Conservation (phyloP, 2,888 invertebrate species). For the Drosophila stalkeri region DNA sequence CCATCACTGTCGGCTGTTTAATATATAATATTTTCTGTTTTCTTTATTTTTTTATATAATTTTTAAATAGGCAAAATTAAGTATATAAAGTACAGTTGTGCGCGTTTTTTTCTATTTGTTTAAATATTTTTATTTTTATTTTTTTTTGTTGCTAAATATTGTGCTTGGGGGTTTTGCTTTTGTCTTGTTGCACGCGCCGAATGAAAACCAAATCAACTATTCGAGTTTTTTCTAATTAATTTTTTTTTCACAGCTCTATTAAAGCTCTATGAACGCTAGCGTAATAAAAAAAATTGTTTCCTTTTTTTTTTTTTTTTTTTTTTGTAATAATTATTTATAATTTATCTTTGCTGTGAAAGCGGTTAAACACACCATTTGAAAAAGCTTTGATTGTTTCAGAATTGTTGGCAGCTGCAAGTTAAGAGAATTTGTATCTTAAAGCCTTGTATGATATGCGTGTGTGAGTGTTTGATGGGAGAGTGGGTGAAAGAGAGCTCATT, state of each 20-base stretch:
- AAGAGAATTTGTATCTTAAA: slow-evolving; percentile 59
- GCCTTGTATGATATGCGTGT: slow-evolving; percentile 57
- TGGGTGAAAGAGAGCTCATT: slow-evolving; percentile 50
- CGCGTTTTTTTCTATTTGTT: slow-evolving; percentile 27
- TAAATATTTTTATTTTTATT: background rate
- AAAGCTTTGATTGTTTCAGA: slow-evolving; percentile 53
- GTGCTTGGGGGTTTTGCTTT: slow-evolving; percentile 40
- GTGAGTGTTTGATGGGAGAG: background rate
- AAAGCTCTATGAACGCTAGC: slow-evolving; percentile 35
- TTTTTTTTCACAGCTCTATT: slow-evolving; percentile 34
- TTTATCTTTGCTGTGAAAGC: slow-evolving; percentile 57
- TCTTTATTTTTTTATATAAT: slow-evolving; percentile 16
- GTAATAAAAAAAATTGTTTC: slow-evolving; percentile 21
- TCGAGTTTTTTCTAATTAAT: slow-evolving; percentile 29
- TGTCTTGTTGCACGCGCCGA: slow-evolving; percentile 79
- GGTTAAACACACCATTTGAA: slow-evolving; percentile 78
- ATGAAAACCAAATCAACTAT: slow-evolving; percentile 85
- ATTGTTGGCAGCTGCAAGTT: slow-evolving; percentile 60
- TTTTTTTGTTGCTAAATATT: slow-evolving; percentile 26
- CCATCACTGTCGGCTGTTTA: slow-evolving; percentile 10
- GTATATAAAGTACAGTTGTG: slow-evolving; percentile 59
- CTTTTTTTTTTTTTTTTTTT: slow-evolving; percentile 29
- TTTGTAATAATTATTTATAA: slow-evolving; percentile 5
- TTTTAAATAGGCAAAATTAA: slow-evolving; percentile 72
- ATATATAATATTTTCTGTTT: background rate